Evolutionary conservation across 2,113 vertebrate species (phyloP).

Genomic region (Osmerus eperlanus): DNA sequence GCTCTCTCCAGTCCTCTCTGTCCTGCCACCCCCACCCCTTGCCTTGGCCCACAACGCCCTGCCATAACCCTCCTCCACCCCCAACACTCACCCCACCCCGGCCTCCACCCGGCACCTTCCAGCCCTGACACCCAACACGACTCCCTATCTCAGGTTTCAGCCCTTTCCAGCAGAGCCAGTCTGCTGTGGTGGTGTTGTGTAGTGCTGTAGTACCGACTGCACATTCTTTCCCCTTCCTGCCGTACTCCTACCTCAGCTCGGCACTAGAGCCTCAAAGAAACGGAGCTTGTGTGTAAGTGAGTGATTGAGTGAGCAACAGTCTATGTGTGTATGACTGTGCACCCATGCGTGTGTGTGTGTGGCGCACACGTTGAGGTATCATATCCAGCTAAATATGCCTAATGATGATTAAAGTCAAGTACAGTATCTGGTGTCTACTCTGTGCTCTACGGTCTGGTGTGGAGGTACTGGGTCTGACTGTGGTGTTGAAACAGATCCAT

Average conservation of each 20-base stretch:
- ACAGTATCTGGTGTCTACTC: slow-evolving; percentile 64
- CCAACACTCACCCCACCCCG: slow-evolving; percentile 58
- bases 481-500: slow-evolving; percentile 70
- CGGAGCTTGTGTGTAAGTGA: slow-evolving; percentile 49
- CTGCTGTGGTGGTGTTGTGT: slow-evolving; percentile 65
- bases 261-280: slow-evolving; percentile 66
- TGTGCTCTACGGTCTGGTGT: slow-evolving; percentile 52
- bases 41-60: slow-evolving; percentile 69
- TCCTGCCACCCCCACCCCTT: slow-evolving; percentile 26
- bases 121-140: slow-evolving; percentile 69
- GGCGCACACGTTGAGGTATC: slow-evolving; percentile 49
- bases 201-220: slow-evolving; percentile 63
- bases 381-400: slow-evolving; percentile 71
- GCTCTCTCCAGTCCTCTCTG: slow-evolving; percentile 35
- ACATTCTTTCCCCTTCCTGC: slow-evolving; percentile 69
- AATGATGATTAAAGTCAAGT: slow-evolving; percentile 70
- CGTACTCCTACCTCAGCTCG: slow-evolving; percentile 69
- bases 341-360: slow-evolving; percentile 9
- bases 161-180: slow-evolving; percentile 68
- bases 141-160: slow-evolving; percentile 64
- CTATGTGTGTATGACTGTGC: slow-evolving; percentile 26
- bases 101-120: slow-evolving; percentile 60
- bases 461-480: slow-evolving; percentile 60
- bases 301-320: slow-evolving; percentile 36
- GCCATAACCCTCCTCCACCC: slow-evolving; percentile 70